Evolutionary conservation across 1,140 invertebrate genomes (phyloP).

Genomic region (Trichoplusia ni): DNA sequence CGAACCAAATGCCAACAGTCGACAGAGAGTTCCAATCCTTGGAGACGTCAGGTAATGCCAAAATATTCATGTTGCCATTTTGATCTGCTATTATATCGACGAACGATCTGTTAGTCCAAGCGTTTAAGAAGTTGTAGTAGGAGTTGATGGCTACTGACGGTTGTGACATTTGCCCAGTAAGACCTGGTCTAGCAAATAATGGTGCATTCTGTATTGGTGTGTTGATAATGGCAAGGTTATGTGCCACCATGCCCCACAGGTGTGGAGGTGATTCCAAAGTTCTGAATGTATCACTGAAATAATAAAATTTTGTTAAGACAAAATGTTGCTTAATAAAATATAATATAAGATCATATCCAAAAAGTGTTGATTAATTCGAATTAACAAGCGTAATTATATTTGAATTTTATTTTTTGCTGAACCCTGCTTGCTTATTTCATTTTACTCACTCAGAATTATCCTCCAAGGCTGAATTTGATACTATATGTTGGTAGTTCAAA

Average conservation of each 20-base stretch:
- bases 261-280: slow-evolving; percentile 49
- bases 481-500: slow-evolving; percentile 47
- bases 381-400: too few species aligned
- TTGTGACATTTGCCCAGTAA: slow-evolving; percentile 47
- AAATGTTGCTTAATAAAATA: too few species aligned
- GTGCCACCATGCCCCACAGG: slow-evolving; percentile 69
- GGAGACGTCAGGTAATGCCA: slow-evolving; percentile 63
- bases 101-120: slow-evolving; percentile 57
- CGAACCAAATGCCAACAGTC: slow-evolving; percentile 69
- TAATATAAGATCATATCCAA: too few species aligned
- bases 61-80: slow-evolving; percentile 51
- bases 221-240: slow-evolving; percentile 56
- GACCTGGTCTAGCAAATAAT: slow-evolving; percentile 46
- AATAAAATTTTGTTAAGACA: too few species aligned
- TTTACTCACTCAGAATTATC: slow-evolving; percentile 58
- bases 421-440: too few species aligned
- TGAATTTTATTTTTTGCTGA: too few species aligned
- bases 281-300: slow-evolving; percentile 55
- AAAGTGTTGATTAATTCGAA: too few species aligned
- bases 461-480: slow-evolving; percentile 53
- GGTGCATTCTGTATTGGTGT: slow-evolving; percentile 50
- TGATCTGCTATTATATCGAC: slow-evolving; percentile 56
- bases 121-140: slow-evolving; percentile 52
- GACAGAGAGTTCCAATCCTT: slow-evolving; percentile 64
- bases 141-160: slow-evolving; percentile 57